Base-by-base conservation (phyloP, 2,888 invertebrate species). In the Eilema caniola region DNA sequence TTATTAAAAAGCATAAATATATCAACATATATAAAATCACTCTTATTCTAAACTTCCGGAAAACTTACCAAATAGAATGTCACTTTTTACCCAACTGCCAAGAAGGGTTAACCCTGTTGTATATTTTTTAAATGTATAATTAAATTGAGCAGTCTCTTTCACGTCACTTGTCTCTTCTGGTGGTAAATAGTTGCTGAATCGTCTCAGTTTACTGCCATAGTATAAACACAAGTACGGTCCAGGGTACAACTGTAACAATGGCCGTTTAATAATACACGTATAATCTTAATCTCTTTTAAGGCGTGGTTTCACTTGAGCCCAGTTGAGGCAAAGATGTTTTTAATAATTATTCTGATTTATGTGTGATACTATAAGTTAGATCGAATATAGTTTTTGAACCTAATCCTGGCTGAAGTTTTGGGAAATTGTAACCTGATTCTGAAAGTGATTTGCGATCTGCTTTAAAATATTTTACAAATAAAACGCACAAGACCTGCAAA, bases 271-370 rank as follows among this genome's bases (percentile, higher is more conserved):
- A 53, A 53, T 10, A 53, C n/a, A 53, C 53, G n/a, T 53, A n/a
- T n/a, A 53, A n/a, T 53, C 53, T 53, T 53, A n/a, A 47, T 47
- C 47, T 20, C n/a, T 53, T 53, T n/a, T 53, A 53, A 53, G 53
- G 20, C 3, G 53, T 53, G 53, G 53, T 53, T 20, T n/a, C 53
- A 53, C 53, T 53, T n/a, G n/a, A n/a, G n/a, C n/a, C n/a, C 4
- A 16, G 3, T n/a, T 41, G 41, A 41, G 16, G 3, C 53, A 8
- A 53, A 53, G 53, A 53, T 53, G 10, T 53, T 20, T 47, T 41
- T 3, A 16, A 16, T 8, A 41, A 41, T 41, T 47, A 20, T 47
- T 20, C n/a, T 14, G 5, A 4, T 2, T 47, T 20, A 47, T 8
- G 7, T 5, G 16, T 20, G 16, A 1, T 41, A 47, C 7, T 47